These are phyloP conservation scores for Catostomus latipinnis DNA, from an alignment of 2,797 vertebrate species.

Conservation along the genomic window DNA sequence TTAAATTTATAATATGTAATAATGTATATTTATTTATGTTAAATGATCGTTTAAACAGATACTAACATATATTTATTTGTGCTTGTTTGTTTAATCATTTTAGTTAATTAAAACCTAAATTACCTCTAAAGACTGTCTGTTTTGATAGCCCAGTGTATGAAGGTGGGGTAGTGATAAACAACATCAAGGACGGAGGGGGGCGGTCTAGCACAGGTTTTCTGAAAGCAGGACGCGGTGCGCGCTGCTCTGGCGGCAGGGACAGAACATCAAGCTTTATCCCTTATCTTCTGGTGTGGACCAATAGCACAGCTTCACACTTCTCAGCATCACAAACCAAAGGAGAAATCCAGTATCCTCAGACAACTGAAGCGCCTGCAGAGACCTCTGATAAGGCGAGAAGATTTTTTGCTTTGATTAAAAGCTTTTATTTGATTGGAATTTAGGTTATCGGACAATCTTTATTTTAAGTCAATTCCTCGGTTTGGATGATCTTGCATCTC, in stretches of 20 bases:
- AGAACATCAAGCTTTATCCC: conserved; percentile 65
- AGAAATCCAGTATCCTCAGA: conserved; percentile 60
- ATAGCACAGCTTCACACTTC: conserved; percentile 73
- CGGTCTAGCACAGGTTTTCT: conserved; percentile 71
- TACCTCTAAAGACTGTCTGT: background rate
- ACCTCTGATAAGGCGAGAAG: conserved; percentile 61
- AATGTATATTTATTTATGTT: too few relatives aligned
- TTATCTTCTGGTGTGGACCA: conserved; percentile 74
- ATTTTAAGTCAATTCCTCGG: conserved; percentile 34
- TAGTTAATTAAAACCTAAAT: background rate
- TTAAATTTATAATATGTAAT: too few relatives aligned
- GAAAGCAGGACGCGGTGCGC: conserved; percentile 63
- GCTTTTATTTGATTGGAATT: conserved; percentile 45
- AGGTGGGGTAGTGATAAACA: conserved; percentile 57
- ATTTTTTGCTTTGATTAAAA: conserved; percentile 50
- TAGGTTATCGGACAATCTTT: conserved; percentile 39
- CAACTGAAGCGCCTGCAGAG: conserved; percentile 59
- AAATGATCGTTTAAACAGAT: too few relatives aligned
- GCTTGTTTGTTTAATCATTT: background rate
- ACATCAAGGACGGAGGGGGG: conserved; percentile 70
- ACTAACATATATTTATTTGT: background rate
- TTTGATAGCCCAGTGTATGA: background rate
- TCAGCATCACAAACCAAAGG: conserved; percentile 73
- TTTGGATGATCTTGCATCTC: conserved; percentile 63
- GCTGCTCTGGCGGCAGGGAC: conserved; percentile 51